Conservation (phyloP, 2,888 invertebrate genomes). For the Parapristionchus giblindavisi region DNA sequence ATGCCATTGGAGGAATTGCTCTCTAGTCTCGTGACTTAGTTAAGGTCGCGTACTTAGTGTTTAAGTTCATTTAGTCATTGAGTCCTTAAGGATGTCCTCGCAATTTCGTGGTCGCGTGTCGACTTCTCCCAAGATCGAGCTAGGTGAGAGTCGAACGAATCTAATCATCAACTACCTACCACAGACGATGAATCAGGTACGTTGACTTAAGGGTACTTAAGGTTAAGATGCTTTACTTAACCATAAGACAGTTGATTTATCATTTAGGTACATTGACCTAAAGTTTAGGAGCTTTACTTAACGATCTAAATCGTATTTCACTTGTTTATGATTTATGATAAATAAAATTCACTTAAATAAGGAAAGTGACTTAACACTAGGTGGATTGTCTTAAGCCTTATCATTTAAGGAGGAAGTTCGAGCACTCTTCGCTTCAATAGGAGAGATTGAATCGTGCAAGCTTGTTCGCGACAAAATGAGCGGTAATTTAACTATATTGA, state of each 20-base stretch:
- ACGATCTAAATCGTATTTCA: too few species aligned
- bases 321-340: background rate
- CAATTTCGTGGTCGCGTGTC: slow-evolving; percentile 38
- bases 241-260: too few species aligned
- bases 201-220: background rate
- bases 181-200: slow-evolving; percentile 87
- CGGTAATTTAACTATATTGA: slow-evolving; percentile 76
- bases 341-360: too few species aligned
- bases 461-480: slow-evolving; percentile 97
- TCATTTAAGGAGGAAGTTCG: slow-evolving; percentile 84
- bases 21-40: background rate
- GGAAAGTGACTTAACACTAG: too few species aligned
- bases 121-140: slow-evolving; percentile 54
- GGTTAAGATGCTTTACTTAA: too few species aligned
- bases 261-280: too few species aligned
- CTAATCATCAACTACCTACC: slow-evolving; percentile 99
- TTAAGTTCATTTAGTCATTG: background rate
- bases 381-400: background rate
- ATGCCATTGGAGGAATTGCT: background rate
- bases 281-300: too few species aligned
- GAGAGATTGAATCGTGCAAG: slow-evolving; percentile 99
- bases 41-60: background rate
- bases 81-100: slow-evolving; percentile 10
- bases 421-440: slow-evolving; percentile 95
- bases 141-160: slow-evolving; percentile 80